A percentile compares a stretch with the other conserved stretches of the same genome.
Evolutionary conservation across 2,888 invertebrate genomes (phyloP).

Genomic region (Nomada hirtipes): DNA sequence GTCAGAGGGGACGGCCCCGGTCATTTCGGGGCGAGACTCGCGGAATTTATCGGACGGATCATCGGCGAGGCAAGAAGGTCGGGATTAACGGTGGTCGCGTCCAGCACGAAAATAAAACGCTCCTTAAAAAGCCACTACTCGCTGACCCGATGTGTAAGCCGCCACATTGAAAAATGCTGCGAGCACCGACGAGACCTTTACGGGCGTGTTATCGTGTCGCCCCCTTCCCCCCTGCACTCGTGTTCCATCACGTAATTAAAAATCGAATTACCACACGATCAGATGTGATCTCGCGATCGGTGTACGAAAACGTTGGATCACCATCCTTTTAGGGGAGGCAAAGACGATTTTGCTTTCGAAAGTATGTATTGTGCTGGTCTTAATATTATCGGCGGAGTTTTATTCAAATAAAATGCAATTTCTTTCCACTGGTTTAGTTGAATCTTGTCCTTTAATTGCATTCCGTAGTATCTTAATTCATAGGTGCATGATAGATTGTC

Average conservation of each 20-base stretch:
- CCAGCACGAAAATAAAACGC: slow-evolving; percentile 72
- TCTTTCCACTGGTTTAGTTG: too few species aligned
- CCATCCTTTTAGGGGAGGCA: background rate
- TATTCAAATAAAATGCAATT: too few species aligned
- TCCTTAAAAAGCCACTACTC: slow-evolving; percentile 70
- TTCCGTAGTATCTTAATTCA: too few species aligned
- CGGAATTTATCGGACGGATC: slow-evolving; percentile 71
- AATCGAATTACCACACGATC: slow-evolving; percentile 27
- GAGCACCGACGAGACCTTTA: slow-evolving; percentile 57
- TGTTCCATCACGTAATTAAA: slow-evolving; percentile 40
- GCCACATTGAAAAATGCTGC: slow-evolving; percentile 64
- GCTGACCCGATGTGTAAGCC: slow-evolving; percentile 56
- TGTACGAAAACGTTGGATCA: background rate
- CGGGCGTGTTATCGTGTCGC: slow-evolving; percentile 44
- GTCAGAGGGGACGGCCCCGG: slow-evolving; percentile 40
- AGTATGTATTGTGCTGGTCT: background rate
- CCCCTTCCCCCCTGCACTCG: slow-evolving; percentile 2
- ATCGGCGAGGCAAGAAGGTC: slow-evolving; percentile 72
- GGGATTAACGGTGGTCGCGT: slow-evolving; percentile 73
- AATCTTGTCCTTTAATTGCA: too few species aligned
- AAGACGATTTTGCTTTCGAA: background rate
- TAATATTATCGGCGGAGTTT: background rate
- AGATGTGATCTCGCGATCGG: slow-evolving; percentile 12
- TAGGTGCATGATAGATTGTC: too few species aligned
- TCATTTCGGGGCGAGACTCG: slow-evolving; percentile 57